Evolutionary conservation across 2,888 invertebrate genomes (phyloP).

Genomic region (Cyaniris semiargus): DNA sequence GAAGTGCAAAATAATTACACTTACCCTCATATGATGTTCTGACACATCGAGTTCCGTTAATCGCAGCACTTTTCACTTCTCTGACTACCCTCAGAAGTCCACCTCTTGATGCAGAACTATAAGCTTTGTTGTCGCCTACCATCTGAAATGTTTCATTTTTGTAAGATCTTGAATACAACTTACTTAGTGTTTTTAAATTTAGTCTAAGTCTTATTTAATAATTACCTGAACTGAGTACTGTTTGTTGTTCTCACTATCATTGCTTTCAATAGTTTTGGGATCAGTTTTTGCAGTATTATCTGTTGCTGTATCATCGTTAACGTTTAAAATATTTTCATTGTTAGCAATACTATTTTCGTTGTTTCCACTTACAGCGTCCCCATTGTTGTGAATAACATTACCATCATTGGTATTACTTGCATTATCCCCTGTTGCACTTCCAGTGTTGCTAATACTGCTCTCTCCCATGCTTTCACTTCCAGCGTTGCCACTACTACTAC

Average conservation of each 20-base stretch:
- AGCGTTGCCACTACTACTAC: not conserved
- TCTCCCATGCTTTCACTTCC: not conserved
- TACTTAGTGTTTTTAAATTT: not conserved
- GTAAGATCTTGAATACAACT: not conserved
- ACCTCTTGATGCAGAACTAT: constrained; percentile 32
- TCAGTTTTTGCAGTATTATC: not conserved
- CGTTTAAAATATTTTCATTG: not conserved
- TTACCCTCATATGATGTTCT: constrained; percentile 52
- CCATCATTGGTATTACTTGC: constrained; percentile 36
- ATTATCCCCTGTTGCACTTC: not conserved
- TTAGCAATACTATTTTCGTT: not conserved
- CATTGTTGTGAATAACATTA: not conserved
- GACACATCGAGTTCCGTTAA: constrained; percentile 50
- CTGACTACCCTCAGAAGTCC: constrained; percentile 42
- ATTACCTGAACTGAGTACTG: constrained; percentile 31
- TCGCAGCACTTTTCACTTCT: constrained; percentile 42
- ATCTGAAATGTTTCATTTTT: constrained; percentile 34
- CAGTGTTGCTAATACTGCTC: not conserved
- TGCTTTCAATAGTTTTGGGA: not conserved
- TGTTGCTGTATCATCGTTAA: not conserved
- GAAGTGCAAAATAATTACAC: no score
- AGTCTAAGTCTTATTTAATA: not conserved
- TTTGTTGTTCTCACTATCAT: not conserved
- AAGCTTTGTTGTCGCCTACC: constrained; percentile 33
- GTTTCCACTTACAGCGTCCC: not conserved